These are phyloP conservation scores for Plodia interpunctella DNA, from an alignment of 1,140 invertebrate species.

Conservation along the genomic window DNA sequence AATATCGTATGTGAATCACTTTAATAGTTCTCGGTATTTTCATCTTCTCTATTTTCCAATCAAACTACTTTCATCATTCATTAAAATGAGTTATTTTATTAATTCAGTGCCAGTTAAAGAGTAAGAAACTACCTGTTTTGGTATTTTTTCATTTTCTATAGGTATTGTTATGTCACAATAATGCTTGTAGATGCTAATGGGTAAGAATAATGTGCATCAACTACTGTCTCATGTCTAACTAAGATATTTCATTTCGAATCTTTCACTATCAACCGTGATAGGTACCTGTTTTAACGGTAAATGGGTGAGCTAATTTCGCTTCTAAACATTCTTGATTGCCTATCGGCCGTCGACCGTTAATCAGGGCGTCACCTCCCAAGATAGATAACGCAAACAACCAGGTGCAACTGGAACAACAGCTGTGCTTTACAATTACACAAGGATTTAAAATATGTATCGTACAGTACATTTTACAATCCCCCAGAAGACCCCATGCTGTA, in stretches of 20 bases:
- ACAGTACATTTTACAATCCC: no score
- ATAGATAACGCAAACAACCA: slow-evolving; percentile 1
- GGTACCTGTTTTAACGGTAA: slow-evolving; percentile 1
- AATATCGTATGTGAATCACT: slow-evolving; percentile 9
- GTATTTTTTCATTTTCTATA: no score
- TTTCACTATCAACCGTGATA: not conserved
- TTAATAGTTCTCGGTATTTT: not conserved
- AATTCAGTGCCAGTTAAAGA: no score
- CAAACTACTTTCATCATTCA: no score
- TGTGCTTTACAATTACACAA: no score
- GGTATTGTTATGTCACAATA: no score
- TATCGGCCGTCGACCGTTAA: slow-evolving; percentile 6
- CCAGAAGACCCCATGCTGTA: no score
- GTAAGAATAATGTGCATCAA: no score
- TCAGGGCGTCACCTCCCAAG: not conserved
- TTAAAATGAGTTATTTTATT: no score
- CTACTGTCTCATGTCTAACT: not conserved
- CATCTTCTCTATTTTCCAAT: not conserved
- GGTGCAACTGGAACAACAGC: slow-evolving; percentile 3
- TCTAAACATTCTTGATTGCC: slow-evolving; percentile 4
- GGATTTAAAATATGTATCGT: no score
- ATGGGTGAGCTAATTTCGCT: not conserved
- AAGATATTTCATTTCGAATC: not conserved
- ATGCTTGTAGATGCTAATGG: no score
- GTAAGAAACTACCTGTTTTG: no score